Evolutionary conservation across 2,113 vertebrate species (phyloP), one percentile per base, ranked within the genome.

Genomic region (Alligator mississippiensis): DNA sequence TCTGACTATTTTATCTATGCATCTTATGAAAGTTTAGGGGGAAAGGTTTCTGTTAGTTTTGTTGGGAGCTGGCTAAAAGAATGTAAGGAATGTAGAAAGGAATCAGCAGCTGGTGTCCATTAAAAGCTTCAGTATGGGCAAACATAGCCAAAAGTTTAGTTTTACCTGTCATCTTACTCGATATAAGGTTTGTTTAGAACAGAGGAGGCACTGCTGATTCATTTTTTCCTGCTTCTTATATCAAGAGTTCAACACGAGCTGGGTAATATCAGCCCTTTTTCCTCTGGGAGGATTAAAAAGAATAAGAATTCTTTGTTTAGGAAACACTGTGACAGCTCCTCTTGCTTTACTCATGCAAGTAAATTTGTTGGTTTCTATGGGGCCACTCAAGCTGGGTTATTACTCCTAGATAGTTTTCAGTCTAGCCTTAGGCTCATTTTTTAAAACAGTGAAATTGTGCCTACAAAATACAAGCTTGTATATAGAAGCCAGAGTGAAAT

Each of bases 21-120:
- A 83, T 66, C 88, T 81, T 68, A 94, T 94, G 93, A 87, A 96
- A 92, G 92, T 79, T 59, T 59, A 74, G 85, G 87, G 86, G 92
- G 91, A 94, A 95, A 90, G 89, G 62, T 95, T 97, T 95, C 80
- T 95, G 88, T 94, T 94, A 90, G 88, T 95, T 89, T 96, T 91
- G 62, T 94, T 0, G 68, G 96, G 94, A 97, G 96, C 89, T 66
- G 21, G 89, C 92, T 77, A 85, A 80, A 89, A 90, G 93, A 89
- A 96, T 92, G 95, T 96, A 58, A 97, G 87, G 94, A 97, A 93
- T 95, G 95, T 82, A 68, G 91, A 68, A 84, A 60, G n/a, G 83
- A 92, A 89, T 95, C 92, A 96, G 90, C 93, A 96, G 95, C 96
- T 95, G 95, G 91, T 87, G 28, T 97, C 83, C 85, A 88, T 96